Evolutionary conservation across 1,140 invertebrate genomes (phyloP), one percentile per base, ranked within the genome.

Genomic region (Papilio polyxenes): DNA sequence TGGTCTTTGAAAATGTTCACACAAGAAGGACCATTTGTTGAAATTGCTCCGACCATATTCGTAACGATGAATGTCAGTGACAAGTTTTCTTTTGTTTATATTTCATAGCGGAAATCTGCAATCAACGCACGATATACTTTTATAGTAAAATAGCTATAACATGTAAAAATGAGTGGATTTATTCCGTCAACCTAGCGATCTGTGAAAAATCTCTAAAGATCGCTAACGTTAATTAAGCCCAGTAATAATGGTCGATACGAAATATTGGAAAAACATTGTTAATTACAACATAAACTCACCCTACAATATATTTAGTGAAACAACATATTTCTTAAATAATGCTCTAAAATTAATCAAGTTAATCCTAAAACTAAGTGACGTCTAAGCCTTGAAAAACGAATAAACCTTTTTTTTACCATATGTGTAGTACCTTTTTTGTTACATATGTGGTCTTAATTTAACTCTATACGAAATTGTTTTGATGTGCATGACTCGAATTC

Each of bases 81-180:
- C 80, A 82, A 69, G 62, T 84, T 20, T 85, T 85, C 87, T 89
- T 88, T 88, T 89, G 82, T 86, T 82, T 82, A 81, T 40, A 76
- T 44, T 84, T 83, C 83, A 84, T 79, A 88, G 87, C 88, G 89
- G 89, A 90, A 91, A 86, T 87, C 87, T 84, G 82, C 86, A 85
- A 89, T 89, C 89, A 89, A 49, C 40, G 7, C 75, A 85, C 82
- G 89, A 88, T 77, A 23, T 11, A 49, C 13, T 20, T 31, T 53
- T 49, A 77, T 37, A 77, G 0, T 77, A 77, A 77, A 77, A 40
- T 44, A 44, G 4, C 40, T 72, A 37, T 72, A 37, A 15, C 62
- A 31, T 65, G 62, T 65, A 31, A 65, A 65, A 10, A 65, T 65
- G 23, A 31, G 62, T 37, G 23, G 7, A 8, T 59, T 59, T 59